Evolutionary conservation across 1,140 invertebrate species (phyloP).

Genomic region (Hycleus phaleratus): DNA sequence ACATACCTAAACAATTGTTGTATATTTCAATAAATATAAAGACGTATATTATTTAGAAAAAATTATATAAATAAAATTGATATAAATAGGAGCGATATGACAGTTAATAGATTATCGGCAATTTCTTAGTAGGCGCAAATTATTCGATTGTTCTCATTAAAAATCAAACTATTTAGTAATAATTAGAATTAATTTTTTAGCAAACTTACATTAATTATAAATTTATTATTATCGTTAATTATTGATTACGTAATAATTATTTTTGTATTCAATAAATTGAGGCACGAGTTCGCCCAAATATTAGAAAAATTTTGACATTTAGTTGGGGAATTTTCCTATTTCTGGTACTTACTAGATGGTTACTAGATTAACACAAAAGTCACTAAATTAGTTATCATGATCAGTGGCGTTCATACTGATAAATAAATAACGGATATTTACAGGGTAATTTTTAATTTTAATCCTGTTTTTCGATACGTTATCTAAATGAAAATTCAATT

Average conservation of each 20-base stretch:
- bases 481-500: too few species aligned
- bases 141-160: slow-evolving; percentile 4
- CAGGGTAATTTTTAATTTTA: too few species aligned
- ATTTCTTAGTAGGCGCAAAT: slow-evolving; percentile 2
- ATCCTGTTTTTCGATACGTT: too few species aligned
- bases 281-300: slow-evolving; percentile 2
- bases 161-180: neutral
- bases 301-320: too few species aligned
- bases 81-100: neutral
- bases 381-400: too few species aligned
- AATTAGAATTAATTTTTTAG: neutral
- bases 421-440: too few species aligned
- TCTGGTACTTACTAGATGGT: too few species aligned
- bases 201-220: neutral
- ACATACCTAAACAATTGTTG: slow-evolving; percentile 1
- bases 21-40: neutral
- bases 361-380: too few species aligned
- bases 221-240: slow-evolving; percentile 1
- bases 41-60: neutral
- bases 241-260: slow-evolving; percentile 13
- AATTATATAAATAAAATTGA: slow-evolving; percentile 1
- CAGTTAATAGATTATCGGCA: neutral
- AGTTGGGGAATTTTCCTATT: too few species aligned
- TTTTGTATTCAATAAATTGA: neutral
- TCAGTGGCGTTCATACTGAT: too few species aligned